These are phyloP conservation scores for Stegodyphus dumicola DNA, from an alignment of 1,140 invertebrate species.

Conservation along the genomic window DNA sequence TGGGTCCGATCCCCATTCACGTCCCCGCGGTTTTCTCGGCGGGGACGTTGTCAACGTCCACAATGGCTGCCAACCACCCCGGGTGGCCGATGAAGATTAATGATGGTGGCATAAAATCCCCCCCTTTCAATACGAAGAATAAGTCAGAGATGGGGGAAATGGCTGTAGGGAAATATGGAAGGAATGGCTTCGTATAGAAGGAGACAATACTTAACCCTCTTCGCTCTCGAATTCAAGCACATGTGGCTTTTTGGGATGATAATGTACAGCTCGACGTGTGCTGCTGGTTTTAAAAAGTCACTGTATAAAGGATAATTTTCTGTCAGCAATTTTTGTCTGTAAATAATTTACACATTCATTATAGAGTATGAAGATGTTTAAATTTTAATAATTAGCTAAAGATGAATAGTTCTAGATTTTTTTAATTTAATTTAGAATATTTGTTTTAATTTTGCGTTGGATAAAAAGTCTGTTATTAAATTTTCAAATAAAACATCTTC, in stretches of 20 bases:
- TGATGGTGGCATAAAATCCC: slow-evolving; percentile 42
- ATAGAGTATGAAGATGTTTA: too few species aligned
- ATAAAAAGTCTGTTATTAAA: too few species aligned
- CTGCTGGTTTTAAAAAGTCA: not conserved
- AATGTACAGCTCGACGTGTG: slow-evolving; percentile 24
- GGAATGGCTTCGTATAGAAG: slow-evolving; percentile 16
- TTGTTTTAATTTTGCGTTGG: too few species aligned
- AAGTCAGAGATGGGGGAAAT: slow-evolving; percentile 7
- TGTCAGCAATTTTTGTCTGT: too few species aligned
- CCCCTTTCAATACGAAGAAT: slow-evolving; percentile 41
- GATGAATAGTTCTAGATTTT: too few species aligned
- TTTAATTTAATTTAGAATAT: too few species aligned
- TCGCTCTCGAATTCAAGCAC: slow-evolving; percentile 36
- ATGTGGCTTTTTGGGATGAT: slow-evolving; percentile 46
- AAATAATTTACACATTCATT: too few species aligned
- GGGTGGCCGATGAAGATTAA: slow-evolving; percentile 57
- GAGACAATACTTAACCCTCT: slow-evolving; percentile 49
- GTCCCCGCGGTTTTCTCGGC: slow-evolving; percentile 34
- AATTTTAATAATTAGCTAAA: too few species aligned
- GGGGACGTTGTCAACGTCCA: slow-evolving; percentile 48
- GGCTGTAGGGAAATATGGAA: slow-evolving; percentile 20
- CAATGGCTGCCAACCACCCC: slow-evolving; percentile 50
- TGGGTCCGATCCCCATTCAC: slow-evolving; percentile 33
- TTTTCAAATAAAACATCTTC: too few species aligned
- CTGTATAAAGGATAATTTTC: too few species aligned